Evolutionary conservation across 2,797 vertebrate genomes (phyloP).

Genomic region (Gadopsis marmoratus): DNA sequence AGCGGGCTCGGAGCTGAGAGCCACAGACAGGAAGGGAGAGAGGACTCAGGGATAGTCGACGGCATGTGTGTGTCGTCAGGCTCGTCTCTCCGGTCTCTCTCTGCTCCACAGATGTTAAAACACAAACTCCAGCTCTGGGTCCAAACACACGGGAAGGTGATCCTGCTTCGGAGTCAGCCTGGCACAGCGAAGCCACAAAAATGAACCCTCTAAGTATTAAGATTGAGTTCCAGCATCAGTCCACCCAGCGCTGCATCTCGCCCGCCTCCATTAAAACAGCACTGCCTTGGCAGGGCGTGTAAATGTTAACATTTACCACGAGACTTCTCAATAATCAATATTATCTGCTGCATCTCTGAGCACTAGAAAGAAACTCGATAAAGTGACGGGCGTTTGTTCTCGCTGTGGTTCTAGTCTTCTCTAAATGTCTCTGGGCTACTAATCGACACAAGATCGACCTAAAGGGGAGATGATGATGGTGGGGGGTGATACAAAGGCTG

Average conservation of each 20-base stretch:
- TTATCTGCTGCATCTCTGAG: constrained; percentile 60
- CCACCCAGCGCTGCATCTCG: constrained; percentile 15
- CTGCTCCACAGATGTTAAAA: constrained; percentile 36
- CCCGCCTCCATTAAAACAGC: constrained; percentile 19
- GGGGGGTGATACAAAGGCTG: constrained; percentile 50
- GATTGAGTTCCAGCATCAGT: constrained; percentile 12
- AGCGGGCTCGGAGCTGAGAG: no score
- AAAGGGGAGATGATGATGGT: constrained; percentile 31
- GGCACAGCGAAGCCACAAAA: constrained; percentile 9
- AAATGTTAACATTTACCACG: constrained; percentile 51
- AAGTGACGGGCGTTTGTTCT: constrained; percentile 4
- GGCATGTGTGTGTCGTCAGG: constrained; percentile 3
- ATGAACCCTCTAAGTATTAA: constrained; percentile 24
- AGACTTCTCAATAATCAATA: constrained; percentile 42
- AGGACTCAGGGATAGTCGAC: background rate
- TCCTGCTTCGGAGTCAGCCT: constrained; percentile 16
- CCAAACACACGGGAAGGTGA: constrained; percentile 1
- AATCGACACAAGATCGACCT: constrained; percentile 44
- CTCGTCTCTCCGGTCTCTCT: background rate
- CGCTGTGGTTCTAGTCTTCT: constrained; percentile 59
- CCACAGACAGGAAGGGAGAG: background rate
- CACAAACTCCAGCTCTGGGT: constrained; percentile 20
- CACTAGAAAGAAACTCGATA: constrained; percentile 42
- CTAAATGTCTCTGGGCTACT: constrained; percentile 59
- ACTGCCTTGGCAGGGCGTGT: constrained; percentile 16